Conservation (phyloP, 2,113 vertebrate species). For the Phyllopteryx taeniolatus region DNA sequence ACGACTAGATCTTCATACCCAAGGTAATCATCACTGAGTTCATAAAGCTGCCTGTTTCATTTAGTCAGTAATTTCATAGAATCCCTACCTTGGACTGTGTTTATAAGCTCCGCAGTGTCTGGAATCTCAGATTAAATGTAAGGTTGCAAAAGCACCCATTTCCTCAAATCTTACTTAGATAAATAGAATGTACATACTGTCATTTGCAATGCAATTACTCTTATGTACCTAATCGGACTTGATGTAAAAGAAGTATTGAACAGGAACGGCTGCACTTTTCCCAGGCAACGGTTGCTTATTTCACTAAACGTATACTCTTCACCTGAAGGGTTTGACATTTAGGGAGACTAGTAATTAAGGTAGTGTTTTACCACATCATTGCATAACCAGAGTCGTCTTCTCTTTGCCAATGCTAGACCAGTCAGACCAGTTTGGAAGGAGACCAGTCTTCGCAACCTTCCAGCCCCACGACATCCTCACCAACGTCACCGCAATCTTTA, state of each 20-base stretch:
- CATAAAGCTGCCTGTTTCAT: constrained; percentile 31
- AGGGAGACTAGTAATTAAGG: background rate
- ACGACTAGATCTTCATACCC: background rate
- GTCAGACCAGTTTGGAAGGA: constrained; percentile 77
- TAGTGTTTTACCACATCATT: constrained; percentile 5
- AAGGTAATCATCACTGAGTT: background rate
- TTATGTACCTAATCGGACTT: background rate
- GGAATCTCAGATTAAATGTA: background rate
- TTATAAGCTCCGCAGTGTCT: constrained; percentile 17
- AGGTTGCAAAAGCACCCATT: background rate
- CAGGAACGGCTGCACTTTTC: background rate
- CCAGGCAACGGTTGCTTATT: background rate
- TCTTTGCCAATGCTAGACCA: constrained; percentile 67
- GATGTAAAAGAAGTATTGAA: background rate
- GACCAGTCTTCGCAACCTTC: constrained; percentile 60
- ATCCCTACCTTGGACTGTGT: background rate
- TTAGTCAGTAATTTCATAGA: constrained; percentile 21
- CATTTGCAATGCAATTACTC: background rate
- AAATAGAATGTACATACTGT: background rate
- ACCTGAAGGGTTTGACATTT: constrained; percentile 35
- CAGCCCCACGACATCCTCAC: constrained; percentile 27
- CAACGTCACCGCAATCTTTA: constrained; percentile 19
- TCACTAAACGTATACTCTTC: background rate
- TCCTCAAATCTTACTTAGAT: background rate
- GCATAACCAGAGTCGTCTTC: constrained; percentile 9